Evolutionary conservation across 37 sponge, comb jelly and placozoan genomes (phyloP).

Genomic region (Aplysina aerophoba): DNA sequence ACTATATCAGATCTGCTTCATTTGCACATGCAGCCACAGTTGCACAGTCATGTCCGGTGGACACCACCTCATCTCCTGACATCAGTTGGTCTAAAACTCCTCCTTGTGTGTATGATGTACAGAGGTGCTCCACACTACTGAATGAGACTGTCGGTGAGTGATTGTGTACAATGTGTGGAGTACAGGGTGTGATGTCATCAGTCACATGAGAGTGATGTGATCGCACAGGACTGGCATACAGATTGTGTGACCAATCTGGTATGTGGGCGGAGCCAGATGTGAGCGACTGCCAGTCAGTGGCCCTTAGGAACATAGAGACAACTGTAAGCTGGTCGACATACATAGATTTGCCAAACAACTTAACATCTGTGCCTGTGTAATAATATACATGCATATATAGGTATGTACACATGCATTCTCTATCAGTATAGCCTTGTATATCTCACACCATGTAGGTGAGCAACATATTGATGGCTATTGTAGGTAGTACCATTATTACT

Average conservation of each 20-base stretch:
- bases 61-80: conserved; percentile 6
- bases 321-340: too few species aligned
- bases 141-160: neutral
- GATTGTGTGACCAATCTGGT: neutral
- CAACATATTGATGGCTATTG: too few species aligned
- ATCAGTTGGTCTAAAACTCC: neutral
- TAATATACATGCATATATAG: too few species aligned
- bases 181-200: neutral
- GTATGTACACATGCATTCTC: too few species aligned
- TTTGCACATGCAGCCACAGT: neutral
- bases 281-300: neutral
- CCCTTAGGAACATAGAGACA: neutral
- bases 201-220: too few species aligned
- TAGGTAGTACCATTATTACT: too few species aligned
- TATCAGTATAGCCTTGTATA: too few species aligned
- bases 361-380: too few species aligned
- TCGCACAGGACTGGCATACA: neutral
- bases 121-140: too few species aligned
- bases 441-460: too few species aligned
- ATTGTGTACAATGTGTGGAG: neutral
- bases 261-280: neutral
- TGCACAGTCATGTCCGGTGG: neutral
- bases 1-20: too few species aligned
- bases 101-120: neutral
- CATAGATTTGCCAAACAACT: too few species aligned